phyloP scores from a whole-genome alignment of 2,113 vertebrate species.

The Hystrix brachyura region DNA sequence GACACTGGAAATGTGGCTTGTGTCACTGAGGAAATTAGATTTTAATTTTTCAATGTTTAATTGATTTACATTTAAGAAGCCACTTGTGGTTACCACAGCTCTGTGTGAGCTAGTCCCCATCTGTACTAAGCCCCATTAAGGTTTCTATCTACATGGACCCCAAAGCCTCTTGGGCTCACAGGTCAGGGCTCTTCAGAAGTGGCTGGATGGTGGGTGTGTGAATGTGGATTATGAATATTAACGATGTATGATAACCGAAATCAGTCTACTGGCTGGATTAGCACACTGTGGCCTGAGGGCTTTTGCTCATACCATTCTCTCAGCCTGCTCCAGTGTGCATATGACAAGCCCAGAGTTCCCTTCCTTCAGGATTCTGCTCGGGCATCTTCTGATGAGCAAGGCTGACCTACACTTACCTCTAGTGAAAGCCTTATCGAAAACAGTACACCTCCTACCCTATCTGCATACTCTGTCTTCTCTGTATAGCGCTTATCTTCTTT shows the following conservation, averaged over 20 bases:
- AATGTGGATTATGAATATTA: background rate
- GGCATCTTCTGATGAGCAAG: background rate
- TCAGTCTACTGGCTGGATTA: background rate
- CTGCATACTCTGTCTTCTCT: background rate
- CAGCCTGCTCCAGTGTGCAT: background rate
- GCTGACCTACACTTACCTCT: no score
- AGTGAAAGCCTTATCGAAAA: background rate
- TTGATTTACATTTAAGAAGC: background rate
- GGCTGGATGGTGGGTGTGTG: background rate
- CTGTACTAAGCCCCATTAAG: background rate
- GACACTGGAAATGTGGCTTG: background rate
- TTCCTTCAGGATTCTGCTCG: background rate
- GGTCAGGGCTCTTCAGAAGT: background rate
- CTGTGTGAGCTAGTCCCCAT: accelerated
- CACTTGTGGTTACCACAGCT: background rate
- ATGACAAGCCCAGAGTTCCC: background rate
- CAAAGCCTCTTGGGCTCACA: background rate
- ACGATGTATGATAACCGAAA: background rate
- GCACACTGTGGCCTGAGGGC: background rate
- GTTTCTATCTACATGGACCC: background rate
- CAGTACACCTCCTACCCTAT: background rate
- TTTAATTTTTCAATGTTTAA: background rate
- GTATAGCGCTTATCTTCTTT: background rate
- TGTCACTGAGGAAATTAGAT: no score
- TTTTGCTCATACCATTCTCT: background rate